Conservation (phyloP, 1,140 invertebrate species). For the Dysdera silvatica region DNA sequence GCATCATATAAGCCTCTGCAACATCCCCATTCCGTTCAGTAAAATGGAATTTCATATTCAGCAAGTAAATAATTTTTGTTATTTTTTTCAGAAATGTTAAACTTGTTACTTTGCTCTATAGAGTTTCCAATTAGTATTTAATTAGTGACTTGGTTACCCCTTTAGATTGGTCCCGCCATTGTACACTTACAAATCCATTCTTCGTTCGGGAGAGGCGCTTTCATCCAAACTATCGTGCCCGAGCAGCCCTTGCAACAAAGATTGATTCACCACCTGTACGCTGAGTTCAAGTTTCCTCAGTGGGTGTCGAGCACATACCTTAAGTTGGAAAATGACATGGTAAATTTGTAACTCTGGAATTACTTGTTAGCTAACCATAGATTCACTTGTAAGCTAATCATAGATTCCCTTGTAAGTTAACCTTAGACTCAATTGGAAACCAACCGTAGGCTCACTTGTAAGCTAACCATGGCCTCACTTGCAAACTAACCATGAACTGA, state of each 20-base stretch:
- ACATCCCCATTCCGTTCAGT: background rate
- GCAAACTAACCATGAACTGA: too few relatives aligned
- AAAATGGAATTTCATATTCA: conserved; percentile 4
- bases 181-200: conserved; percentile 55
- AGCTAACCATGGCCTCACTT: too few relatives aligned
- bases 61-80: conserved; percentile 5
- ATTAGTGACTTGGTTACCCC: conserved; percentile 7
- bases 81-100: background rate
- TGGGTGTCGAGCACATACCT: conserved; percentile 61
- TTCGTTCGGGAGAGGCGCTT: conserved; percentile 46
- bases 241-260: conserved; percentile 66
- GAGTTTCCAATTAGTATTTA: background rate
- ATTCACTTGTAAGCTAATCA: too few relatives aligned
- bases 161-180: conserved; percentile 68
- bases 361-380: too few relatives aligned
- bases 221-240: conserved; percentile 72
- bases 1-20: background rate
- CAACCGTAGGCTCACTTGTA: too few relatives aligned
- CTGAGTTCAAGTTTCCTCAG: conserved; percentile 49
- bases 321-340: conserved; percentile 65
- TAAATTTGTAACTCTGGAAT: too few relatives aligned
- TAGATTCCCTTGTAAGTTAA: too few relatives aligned
- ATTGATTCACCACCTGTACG: conserved; percentile 67
- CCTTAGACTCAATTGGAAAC: too few relatives aligned
- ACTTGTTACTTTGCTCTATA: background rate